Conservation (phyloP, 2,113 vertebrate species). For the Clarias macrocephalus region DNA sequence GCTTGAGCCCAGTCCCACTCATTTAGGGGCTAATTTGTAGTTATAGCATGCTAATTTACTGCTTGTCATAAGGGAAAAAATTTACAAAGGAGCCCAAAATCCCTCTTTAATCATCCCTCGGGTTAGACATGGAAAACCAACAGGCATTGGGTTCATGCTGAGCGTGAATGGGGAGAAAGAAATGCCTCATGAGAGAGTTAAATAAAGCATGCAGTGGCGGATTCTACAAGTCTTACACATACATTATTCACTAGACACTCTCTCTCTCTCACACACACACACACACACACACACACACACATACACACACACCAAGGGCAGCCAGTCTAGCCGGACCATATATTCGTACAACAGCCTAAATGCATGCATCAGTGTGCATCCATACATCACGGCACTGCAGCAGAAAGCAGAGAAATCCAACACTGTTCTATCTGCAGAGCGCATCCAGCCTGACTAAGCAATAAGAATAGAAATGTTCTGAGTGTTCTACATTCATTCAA, state of each 20-base stretch:
- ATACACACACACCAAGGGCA: constrained; percentile 1
- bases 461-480: neutral
- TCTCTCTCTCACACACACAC: neutral
- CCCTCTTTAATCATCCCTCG: constrained; percentile 15
- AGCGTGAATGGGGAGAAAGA: neutral
- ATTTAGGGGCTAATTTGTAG: constrained; percentile 29
- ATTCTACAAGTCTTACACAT: constrained; percentile 12
- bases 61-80: neutral
- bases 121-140: constrained; percentile 5
- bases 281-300: neutral
- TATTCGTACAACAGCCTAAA: neutral
- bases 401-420: constrained; percentile 1
- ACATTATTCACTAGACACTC: constrained; percentile 25
- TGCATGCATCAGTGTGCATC: constrained; percentile 8
- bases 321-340: constrained; percentile 2
- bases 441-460: neutral
- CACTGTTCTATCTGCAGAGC: neutral
- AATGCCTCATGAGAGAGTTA: constrained; percentile 1
- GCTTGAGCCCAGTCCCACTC: neutral
- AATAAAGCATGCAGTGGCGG: constrained; percentile 13
- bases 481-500: too few species aligned
- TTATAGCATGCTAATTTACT: constrained; percentile 34
- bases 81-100: neutral
- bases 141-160: neutral
- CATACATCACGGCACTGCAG: constrained; percentile 12